These are phyloP conservation scores for Catajapyx aquilonaris DNA, from an alignment of 1,140 invertebrate species.

Conservation along the genomic window DNA sequence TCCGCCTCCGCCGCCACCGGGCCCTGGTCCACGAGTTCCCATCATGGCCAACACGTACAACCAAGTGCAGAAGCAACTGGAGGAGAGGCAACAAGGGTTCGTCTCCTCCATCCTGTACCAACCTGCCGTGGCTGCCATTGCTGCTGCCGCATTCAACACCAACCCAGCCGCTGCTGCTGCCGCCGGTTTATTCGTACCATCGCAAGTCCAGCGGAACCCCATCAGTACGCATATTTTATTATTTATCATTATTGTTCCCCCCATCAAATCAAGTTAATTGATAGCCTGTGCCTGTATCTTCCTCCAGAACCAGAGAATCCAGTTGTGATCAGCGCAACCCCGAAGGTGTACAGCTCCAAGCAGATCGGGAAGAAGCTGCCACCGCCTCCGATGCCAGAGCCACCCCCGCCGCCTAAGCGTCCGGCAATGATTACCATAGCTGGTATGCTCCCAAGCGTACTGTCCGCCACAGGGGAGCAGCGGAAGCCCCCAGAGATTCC, in stretches of 20 bases:
- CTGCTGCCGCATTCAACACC: conserved; percentile 15
- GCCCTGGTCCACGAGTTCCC: conserved; percentile 24
- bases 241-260: background rate
- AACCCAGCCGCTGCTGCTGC: conserved; percentile 17
- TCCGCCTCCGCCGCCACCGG: conserved; percentile 27
- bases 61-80: conserved; percentile 38
- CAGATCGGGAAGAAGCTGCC: conserved; percentile 6
- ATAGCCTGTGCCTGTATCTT: background rate
- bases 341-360: conserved; percentile 9
- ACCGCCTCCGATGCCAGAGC: background rate
- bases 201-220: conserved; percentile 32
- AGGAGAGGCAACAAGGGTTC: conserved; percentile 25
- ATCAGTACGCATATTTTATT: conserved; percentile 11
- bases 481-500: conserved; percentile 22
- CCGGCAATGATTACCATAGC: conserved; percentile 14
- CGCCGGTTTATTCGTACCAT: conserved; percentile 19
- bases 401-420: no score
- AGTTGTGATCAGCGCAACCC: conserved; percentile 5
- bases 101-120: conserved; percentile 1
- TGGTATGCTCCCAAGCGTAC: conserved; percentile 17
- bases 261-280: background rate
- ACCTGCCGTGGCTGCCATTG: conserved; percentile 2
- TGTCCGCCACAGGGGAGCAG: conserved; percentile 5
- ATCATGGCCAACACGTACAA: conserved; percentile 43
- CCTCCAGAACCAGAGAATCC: background rate